phyloP scores from a whole-genome alignment of 1,140 invertebrate species.

The Vanessa tameamea region DNA sequence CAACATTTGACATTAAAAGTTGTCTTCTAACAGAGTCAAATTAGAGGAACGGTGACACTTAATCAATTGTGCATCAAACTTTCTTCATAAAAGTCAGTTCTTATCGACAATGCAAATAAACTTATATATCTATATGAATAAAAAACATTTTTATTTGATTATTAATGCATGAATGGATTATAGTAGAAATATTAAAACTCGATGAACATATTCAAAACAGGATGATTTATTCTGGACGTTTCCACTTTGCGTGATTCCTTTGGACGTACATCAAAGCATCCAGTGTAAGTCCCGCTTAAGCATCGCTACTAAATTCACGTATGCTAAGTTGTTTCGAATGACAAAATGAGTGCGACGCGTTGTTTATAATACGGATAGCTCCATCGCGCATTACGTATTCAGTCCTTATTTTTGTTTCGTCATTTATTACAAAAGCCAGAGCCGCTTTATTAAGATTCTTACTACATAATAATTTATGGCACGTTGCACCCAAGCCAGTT shows the following conservation, averaged over 20 bases:
- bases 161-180: no score
- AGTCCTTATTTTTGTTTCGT: constrained; percentile 76
- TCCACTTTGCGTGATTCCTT: no score
- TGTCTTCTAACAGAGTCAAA: neutral
- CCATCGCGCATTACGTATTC: constrained; percentile 70
- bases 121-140: no score
- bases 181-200: no score
- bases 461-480: constrained; percentile 74
- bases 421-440: constrained; percentile 76
- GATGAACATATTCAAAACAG: no score
- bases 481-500: constrained; percentile 49
- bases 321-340: constrained; percentile 32
- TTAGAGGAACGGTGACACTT: neutral
- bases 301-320: constrained; percentile 27
- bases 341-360: constrained; percentile 41
- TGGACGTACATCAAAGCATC: constrained; percentile 1
- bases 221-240: no score
- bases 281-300: constrained; percentile 13
- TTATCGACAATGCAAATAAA: no score
- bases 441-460: constrained; percentile 76
- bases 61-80: neutral
- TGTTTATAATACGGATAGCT: constrained; percentile 40
- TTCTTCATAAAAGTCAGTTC: no score
- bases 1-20: neutral
- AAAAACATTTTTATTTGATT: no score